Evolutionary conservation across 2,113 vertebrate genomes (phyloP).

Genomic region (Choloepus hoffmanni): DNA sequence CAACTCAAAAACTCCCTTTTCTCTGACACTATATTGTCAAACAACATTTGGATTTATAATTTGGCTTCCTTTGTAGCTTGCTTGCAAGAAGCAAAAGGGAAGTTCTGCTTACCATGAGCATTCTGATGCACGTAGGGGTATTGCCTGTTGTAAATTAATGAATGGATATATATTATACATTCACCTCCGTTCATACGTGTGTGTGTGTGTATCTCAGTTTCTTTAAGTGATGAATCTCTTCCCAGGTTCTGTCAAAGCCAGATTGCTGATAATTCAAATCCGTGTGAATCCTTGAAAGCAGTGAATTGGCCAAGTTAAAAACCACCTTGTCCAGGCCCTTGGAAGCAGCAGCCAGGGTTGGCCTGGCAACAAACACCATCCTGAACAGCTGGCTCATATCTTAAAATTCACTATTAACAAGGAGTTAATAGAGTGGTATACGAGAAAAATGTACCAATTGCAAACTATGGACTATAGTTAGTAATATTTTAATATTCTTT

Average conservation of each 20-base stretch:
- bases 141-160: not conserved
- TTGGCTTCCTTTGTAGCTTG: not conserved
- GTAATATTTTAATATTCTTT: no score
- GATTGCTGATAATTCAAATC: not conserved
- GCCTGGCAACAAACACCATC: not conserved
- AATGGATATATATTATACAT: not conserved
- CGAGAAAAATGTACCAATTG: no score
- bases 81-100: not conserved
- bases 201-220: not conserved
- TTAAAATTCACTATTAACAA: not conserved
- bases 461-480: no score
- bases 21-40: not conserved
- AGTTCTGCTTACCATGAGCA: not conserved
- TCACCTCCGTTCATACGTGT: not conserved
- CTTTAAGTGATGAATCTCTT: not conserved
- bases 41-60: not conserved
- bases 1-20: not conserved
- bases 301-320: not conserved
- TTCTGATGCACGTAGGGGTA: not conserved
- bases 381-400: not conserved
- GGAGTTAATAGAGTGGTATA: no score
- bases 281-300: not conserved
- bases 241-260: not conserved
- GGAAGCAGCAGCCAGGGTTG: no score
- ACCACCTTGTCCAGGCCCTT: not conserved